phyloP scores from a whole-genome alignment of 2,797 vertebrate genomes.

The Acomys russatus region DNA sequence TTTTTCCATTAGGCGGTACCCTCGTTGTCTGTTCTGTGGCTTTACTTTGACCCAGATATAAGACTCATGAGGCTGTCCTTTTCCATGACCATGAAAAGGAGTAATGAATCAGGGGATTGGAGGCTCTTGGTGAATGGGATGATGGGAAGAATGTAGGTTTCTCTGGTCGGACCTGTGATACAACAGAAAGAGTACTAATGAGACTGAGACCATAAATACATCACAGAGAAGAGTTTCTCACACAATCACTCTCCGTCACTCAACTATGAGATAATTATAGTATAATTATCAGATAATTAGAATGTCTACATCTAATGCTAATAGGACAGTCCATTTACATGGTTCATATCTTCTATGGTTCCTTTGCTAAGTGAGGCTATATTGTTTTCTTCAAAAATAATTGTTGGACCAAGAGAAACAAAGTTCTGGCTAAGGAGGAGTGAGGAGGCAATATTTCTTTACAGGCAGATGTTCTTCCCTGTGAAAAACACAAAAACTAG shows the following conservation, averaged over 20 bases:
- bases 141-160: background rate
- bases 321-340: background rate
- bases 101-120: slow-evolving; percentile 20
- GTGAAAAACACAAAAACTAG: background rate
- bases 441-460: background rate
- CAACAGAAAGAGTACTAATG: slow-evolving; percentile 34
- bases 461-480: background rate
- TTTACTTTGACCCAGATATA: slow-evolving; percentile 62
- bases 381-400: slow-evolving; percentile 49
- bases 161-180: slow-evolving; percentile 6
- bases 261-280: slow-evolving; percentile 5
- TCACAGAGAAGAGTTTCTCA: background rate
- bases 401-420: background rate
- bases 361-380: slow-evolving; percentile 32
- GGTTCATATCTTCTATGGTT: background rate
- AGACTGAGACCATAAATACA: slow-evolving; percentile 37
- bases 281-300: slow-evolving; percentile 28
- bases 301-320: background rate
- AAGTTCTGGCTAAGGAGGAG: background rate
- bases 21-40: background rate
- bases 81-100: background rate
- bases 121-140: slow-evolving; percentile 12
- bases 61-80: slow-evolving; percentile 24
- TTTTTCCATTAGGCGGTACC: background rate
- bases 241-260: background rate